These are phyloP conservation scores for Phengaris arion DNA, from an alignment of 2,888 invertebrate genomes.

Conservation along the genomic window DNA sequence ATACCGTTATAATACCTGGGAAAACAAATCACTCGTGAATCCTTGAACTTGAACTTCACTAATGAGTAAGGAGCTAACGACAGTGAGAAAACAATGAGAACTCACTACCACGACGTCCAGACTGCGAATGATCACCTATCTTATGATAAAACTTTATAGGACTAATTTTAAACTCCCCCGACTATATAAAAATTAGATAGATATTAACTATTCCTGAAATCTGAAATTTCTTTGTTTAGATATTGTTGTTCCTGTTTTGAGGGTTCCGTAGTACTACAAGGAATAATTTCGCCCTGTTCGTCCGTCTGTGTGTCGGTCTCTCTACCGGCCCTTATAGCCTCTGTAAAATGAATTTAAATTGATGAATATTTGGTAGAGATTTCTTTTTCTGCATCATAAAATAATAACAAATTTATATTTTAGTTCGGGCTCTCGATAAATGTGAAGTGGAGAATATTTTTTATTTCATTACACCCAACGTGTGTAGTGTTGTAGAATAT, in stretches of 20 bases:
- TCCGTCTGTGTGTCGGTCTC: too few species aligned
- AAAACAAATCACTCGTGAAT: constrained; percentile 47
- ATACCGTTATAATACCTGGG: constrained; percentile 53
- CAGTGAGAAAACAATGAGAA: constrained; percentile 38
- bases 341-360: too few species aligned
- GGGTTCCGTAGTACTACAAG: not conserved
- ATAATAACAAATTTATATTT: too few species aligned
- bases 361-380: too few species aligned
- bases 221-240: constrained; percentile 16
- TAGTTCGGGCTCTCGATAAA: too few species aligned
- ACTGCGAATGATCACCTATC: constrained; percentile 55
- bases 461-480: too few species aligned
- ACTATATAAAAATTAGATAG: constrained; percentile 33
- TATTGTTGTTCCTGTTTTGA: not conserved
- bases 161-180: constrained; percentile 58
- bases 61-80: constrained; percentile 41
- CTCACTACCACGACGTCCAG: constrained; percentile 54
- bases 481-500: too few species aligned
- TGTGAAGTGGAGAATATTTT: too few species aligned
- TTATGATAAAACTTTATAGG: constrained; percentile 55
- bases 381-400: too few species aligned
- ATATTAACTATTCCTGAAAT: constrained; percentile 18
- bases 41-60: constrained; percentile 66
- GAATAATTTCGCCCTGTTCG: too few species aligned
- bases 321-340: too few species aligned